Base-by-base conservation (phyloP, 30 jellyfish, hydroid and myxozoan species). In the Turritopsis rubra region DNA sequence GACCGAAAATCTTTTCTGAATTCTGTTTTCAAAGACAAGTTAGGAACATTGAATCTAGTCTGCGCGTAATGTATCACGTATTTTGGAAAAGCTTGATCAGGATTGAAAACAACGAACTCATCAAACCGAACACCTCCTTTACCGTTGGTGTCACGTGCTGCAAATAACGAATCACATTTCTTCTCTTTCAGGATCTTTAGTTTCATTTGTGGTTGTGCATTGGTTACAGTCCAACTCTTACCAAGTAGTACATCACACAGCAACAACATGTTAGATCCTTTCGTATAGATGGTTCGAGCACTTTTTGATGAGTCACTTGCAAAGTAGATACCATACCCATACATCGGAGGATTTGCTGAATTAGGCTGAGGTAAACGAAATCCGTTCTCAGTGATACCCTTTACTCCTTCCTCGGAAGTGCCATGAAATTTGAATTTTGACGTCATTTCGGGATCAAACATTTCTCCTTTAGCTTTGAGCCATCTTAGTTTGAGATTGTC, bases 271-370 rank as follows among this genome's bases (percentile, higher is more conserved):
- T 68, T 54, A 8, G 96, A 88, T 1, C 90, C 90, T 71, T 88
- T 88, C 13, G 96, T 88, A 65, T 88, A 88, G 9, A 83, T 83
- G 78, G 19, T 30, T 30, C 83, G 96, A 4, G 96, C 96, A 84
- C 96, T 88, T 65, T 88, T 88, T n/a, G 92, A 83, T 1, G 96
- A 88, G 54, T 88, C 96, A 21, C 87, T 88, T 17, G 96, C 96
- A 71, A 88, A 84, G 84, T 88, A 88, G 16, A 88, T 84, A 17
- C 96, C 96, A 25, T 77, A 31, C 0, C 96, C 96, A 66, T 83
- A 88, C 96, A 88, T 88, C 28, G 90, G 90, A 1, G 87, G 79
- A 20, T 84, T 71, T 21, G 31, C 18, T n/a, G 31, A 17, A 68
- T 1, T 1, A 8, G 77, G 21, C 77, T 23, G 28, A 7, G 96